Conservation (phyloP, 2,113 vertebrate genomes). For the Fulmarus glacialis region DNA sequence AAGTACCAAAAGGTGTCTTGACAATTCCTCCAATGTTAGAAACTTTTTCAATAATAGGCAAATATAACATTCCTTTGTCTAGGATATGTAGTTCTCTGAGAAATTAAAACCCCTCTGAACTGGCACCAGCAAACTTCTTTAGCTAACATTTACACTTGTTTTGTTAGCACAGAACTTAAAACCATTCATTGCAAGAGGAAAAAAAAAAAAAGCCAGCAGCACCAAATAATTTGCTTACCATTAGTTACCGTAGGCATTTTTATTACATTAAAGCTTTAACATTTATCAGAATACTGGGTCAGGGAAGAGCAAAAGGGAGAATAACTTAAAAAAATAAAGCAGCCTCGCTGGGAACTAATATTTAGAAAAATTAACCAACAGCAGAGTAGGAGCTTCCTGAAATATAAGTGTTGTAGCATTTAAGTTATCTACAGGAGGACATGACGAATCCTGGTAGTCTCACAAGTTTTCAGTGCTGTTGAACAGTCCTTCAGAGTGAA, state of each 20-base stretch:
- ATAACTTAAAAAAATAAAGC: slow-evolving; percentile 6
- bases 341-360: neutral
- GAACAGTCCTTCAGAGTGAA: neutral
- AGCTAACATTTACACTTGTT: neutral
- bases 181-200: neutral
- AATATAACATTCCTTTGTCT: neutral
- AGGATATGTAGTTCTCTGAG: neutral
- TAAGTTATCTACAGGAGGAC: neutral
- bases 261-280: slow-evolving; percentile 52
- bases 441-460: neutral
- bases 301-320: neutral
- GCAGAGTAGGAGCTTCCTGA: neutral
- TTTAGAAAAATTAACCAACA: neutral
- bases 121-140: neutral
- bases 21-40: neutral
- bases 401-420: neutral
- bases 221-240: neutral
- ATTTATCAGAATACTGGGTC: neutral
- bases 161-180: neutral
- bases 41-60: neutral
- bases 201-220: neutral
- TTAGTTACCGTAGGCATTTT: neutral
- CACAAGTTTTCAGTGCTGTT: neutral
- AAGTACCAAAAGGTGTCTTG: neutral
- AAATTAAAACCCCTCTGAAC: neutral